Evolutionary conservation across 2,797 vertebrate genomes (phyloP).

Genomic region (Peromyscus melanophrys): DNA sequence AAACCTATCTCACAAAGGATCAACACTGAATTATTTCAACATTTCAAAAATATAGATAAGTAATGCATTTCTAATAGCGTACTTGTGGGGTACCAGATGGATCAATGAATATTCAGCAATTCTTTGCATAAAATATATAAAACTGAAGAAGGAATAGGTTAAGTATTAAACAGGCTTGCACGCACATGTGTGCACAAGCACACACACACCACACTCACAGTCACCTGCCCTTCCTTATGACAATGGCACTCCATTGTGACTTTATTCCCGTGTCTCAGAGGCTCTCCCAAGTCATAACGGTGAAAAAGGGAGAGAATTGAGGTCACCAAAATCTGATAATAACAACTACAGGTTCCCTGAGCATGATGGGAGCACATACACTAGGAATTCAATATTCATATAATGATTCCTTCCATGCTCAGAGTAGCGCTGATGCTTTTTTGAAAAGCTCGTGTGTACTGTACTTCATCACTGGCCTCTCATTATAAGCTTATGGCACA

Average conservation of each 20-base stretch:
- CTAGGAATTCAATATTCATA: slow-evolving; percentile 57
- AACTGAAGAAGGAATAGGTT: slow-evolving; percentile 73
- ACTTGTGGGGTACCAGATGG: slow-evolving; percentile 74
- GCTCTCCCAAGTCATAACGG: slow-evolving; percentile 11
- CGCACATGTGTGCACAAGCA: neutral
- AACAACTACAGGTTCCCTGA: neutral
- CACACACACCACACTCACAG: neutral
- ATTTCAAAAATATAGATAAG: slow-evolving; percentile 82
- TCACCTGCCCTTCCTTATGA: neutral
- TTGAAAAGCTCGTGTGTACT: slow-evolving; percentile 46
- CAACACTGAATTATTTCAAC: slow-evolving; percentile 85
- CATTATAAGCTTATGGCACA: neutral
- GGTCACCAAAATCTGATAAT: slow-evolving; percentile 50
- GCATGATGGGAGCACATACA: neutral
- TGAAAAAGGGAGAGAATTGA: slow-evolving; percentile 71
- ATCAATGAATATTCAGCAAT: slow-evolving; percentile 83
- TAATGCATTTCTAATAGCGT: slow-evolving; percentile 83
- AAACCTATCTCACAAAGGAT: slow-evolving; percentile 81
- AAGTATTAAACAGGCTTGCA: slow-evolving; percentile 43
- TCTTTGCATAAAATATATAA: slow-evolving; percentile 73
- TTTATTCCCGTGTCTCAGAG: slow-evolving; percentile 47
- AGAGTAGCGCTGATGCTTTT: neutral
- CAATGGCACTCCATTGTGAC: neutral
- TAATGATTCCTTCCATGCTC: slow-evolving; percentile 23
- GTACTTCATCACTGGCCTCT: slow-evolving; percentile 31